Percentiles rank a stretch among this genome's conserved stretches.
Conservation (phyloP, 2,113 vertebrate species). For the Macquaria ambigua region DNA sequence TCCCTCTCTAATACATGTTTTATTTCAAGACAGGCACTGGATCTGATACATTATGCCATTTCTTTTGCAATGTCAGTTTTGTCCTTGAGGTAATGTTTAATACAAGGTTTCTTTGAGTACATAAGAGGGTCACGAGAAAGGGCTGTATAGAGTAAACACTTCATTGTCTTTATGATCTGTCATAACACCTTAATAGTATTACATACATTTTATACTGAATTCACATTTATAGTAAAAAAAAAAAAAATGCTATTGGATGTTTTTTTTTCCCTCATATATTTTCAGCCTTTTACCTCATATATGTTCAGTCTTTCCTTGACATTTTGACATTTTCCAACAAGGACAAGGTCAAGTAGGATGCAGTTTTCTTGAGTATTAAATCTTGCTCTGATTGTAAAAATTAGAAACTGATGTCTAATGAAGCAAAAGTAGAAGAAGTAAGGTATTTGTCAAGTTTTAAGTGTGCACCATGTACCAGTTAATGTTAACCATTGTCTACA, state of each 20-base stretch:
- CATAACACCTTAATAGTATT: background rate
- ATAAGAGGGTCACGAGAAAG: background rate
- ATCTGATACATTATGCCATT: conserved; percentile 10
- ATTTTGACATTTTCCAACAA: background rate
- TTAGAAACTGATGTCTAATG: background rate
- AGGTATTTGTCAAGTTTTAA: background rate
- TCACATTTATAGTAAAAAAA: background rate
- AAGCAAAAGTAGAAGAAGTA: background rate
- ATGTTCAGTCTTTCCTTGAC: background rate
- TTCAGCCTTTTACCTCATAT: background rate
- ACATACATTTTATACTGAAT: background rate
- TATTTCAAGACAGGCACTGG: background rate
- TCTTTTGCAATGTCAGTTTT: conserved; percentile 9
- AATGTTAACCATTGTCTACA: background rate
- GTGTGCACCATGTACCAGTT: background rate
- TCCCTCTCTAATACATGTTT: conserved; percentile 11
- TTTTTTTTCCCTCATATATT: background rate
- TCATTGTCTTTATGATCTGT: background rate
- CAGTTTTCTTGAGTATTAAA: background rate
- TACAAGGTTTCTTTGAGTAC: background rate
- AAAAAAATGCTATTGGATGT: background rate
- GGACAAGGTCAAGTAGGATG: background rate
- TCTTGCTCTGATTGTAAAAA: background rate
- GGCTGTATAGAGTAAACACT: background rate
- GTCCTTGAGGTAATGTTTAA: background rate